Base-by-base conservation (phyloP, 1,140 invertebrate species). In the Atta colombica region DNA sequence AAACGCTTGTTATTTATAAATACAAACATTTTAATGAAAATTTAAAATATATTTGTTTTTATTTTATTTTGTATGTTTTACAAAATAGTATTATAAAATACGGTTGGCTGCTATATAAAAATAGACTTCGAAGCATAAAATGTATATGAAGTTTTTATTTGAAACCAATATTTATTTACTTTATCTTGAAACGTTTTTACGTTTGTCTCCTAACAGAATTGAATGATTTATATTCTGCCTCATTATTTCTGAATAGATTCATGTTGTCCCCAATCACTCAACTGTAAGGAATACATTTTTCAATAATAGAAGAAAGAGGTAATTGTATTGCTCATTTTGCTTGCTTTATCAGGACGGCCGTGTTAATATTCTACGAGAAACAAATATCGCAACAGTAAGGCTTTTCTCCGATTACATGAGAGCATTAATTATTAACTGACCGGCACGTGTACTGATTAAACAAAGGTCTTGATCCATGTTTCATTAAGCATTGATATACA, bases 401-500 rank as follows among this genome's bases (percentile, higher is more conserved):
- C 49, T 82, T 72, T 49, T 14, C 18, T 49, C 35, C 58, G 31
- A 82, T 72, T n/a, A 72, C n/a, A 35, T 51, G 31, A 28, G 3
- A 74, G 18, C 39, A 49, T 61, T 45, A 60, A 72, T 61, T 82
- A 82, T 72, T 72, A 72, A 82, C 28, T 16, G 53, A 7, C 31
- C 12, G 28, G 28, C 53, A 60, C 25, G 25, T 82, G 25, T 72
- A 28, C 21, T 18, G 74, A 89, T 89, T 85, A 78, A 35, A 49
- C 39, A 65, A 35, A 66, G 60, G 85, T 85, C 60, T 58, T 53
- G 66, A 89, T 25, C 58, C 66, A 3, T 14, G 65, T 81, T 39
- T 82, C 7, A 12, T 25, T 45, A 49, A 72, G 55, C 28, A 58
- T 18, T 58, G 53, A 61, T 66, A 53, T 8, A 21, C 49, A 7